Evolutionary conservation across 2,888 invertebrate species (phyloP).

Genomic region (Pardosa pseudoannulata): DNA sequence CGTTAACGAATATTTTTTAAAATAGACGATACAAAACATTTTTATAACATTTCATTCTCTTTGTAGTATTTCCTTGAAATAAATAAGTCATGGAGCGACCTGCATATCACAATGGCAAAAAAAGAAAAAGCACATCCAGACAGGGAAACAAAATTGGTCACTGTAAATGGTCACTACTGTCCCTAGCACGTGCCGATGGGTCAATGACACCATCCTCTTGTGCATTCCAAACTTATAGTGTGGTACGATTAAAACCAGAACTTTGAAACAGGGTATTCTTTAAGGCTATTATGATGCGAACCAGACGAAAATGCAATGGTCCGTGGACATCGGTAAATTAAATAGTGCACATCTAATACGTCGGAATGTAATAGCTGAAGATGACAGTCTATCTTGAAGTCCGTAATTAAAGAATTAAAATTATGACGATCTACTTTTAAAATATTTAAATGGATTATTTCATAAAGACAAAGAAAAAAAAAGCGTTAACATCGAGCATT

Average conservation of each 20-base stretch:
- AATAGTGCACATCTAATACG: slow-evolving; percentile 7
- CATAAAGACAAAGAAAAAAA: no score
- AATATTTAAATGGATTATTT: no score
- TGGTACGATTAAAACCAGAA: neutral
- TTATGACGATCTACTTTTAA: no score
- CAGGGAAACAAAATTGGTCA: neutral
- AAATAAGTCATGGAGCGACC: no score
- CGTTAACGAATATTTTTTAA: no score
- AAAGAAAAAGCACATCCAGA: neutral
- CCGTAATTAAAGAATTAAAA: no score
- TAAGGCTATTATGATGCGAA: neutral
- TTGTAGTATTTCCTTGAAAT: no score
- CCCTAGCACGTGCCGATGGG: neutral
- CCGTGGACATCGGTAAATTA: neutral
- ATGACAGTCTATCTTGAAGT: neutral
- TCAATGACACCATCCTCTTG: neutral
- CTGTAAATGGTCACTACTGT: neutral
- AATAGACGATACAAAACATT: no score
- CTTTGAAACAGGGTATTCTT: neutral
- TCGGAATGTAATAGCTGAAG: neutral
- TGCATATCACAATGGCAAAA: no score
- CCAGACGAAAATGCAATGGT: neutral
- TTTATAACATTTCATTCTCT: no score
- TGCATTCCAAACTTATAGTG: neutral
- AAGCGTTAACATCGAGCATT: no score